Base-by-base conservation (phyloP, 2,113 vertebrate species). In the Gobio gobio region DNA sequence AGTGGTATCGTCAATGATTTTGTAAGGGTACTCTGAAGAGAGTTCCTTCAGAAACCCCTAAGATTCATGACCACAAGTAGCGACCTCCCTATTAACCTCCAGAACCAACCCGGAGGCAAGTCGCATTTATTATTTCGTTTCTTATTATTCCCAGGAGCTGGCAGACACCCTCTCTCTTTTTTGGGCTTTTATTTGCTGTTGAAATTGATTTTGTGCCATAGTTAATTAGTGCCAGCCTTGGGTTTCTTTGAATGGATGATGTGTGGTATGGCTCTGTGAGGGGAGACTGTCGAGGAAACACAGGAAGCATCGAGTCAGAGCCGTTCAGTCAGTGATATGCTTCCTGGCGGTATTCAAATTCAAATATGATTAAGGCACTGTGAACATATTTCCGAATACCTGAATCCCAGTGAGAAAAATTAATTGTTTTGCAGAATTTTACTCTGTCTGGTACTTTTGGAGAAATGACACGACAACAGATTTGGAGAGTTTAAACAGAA, bases 171-270 rank as follows among this genome's bases (percentile, higher is more conserved):
- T 18, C 79, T 86, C 83, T 33, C 22, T 70, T 80, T 78, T 75
- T 26, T 73, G 29, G 78, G 75, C 56, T 84, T 89, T 86, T 87
- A 88, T 90, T 90, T 87, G 75, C 89, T 78, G 82, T 88, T 84
- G 79, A 84, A 86, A 87, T 90, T 89, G 88, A 92, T 92, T 91
- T 90, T 83, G 84, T 79, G 89, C 86, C 58, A 66, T 83, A 88
- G 88, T 92, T 91, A 89, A 92, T 91, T 89, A 92, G 90, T 87
- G 83, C 77, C 82, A 85, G 90, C 75, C 87, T 91, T 58, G 82
- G 90, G 84, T 20, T n/a, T 45, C 72, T 63, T 85, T 82, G 63
- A 81, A 77, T 54, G 63, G 74, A 63, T 68, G 84, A 78, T 81
- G 78, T 64, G 45, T 43, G 84, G 84, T 86, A 72, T 72, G 45